Percentiles rank a stretch among this genome's conserved stretches.
Evolutionary conservation across 2,113 vertebrate species (phyloP).

Genomic region (Oostethus manadensis): DNA sequence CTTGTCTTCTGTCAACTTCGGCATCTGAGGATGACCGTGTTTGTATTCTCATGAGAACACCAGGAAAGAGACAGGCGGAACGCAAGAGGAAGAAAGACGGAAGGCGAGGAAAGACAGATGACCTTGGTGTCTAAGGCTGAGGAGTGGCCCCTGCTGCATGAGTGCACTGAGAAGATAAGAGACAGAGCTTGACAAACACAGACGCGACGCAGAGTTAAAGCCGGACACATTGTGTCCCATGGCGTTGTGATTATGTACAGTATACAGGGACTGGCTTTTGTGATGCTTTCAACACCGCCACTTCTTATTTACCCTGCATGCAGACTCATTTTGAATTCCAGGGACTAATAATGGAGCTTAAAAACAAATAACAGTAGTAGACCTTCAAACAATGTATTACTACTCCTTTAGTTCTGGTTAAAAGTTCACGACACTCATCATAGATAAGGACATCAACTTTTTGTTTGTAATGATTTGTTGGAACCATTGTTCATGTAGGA

Average conservation of each 20-base stretch:
- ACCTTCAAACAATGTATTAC: background rate
- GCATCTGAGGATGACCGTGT: background rate
- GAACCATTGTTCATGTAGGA: too few relatives aligned
- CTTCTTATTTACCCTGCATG: slow-evolving; percentile 19
- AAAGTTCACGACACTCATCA: too few relatives aligned
- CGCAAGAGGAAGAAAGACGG: background rate
- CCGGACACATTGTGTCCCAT: slow-evolving; percentile 19
- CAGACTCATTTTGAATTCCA: slow-evolving; percentile 19
- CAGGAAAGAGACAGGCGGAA: background rate
- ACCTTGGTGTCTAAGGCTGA: slow-evolving; percentile 32
- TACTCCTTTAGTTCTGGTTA: too few relatives aligned
- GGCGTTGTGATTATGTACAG: slow-evolving; percentile 8
- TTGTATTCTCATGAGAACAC: slow-evolving; percentile 4
- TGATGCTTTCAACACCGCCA: slow-evolving; percentile 11
- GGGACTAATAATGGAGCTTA: slow-evolving; percentile 11
- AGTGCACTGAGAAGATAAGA: slow-evolving; percentile 39
- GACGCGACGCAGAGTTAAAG: slow-evolving; percentile 21
- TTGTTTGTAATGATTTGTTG: too few relatives aligned
- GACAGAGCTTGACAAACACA: slow-evolving; percentile 28
- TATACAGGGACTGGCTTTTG: slow-evolving; percentile 5
- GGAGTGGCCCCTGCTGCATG: background rate
- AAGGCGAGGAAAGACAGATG: slow-evolving; percentile 1
- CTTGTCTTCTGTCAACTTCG: slow-evolving; percentile 14
- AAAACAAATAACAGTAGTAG: background rate
- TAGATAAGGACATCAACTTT: too few relatives aligned